phyloP scores from a whole-genome alignment of 2,797 vertebrate genomes.

The Mastacembelus armatus region DNA sequence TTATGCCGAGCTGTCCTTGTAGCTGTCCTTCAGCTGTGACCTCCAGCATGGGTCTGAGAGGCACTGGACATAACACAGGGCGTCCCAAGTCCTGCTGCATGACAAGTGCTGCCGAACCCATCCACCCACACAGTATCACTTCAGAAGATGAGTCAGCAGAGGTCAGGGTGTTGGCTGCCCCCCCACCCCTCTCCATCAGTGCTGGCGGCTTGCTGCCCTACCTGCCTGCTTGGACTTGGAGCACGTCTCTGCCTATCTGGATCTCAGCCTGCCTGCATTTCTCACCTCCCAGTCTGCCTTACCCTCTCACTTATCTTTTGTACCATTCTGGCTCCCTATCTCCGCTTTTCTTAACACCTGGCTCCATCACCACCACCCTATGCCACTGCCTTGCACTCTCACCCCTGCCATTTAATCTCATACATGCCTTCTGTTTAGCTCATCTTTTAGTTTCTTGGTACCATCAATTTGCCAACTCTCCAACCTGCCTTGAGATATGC shows the following conservation, averaged over 20 bases:
- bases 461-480: slow-evolving; percentile 4
- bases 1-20: slow-evolving; percentile 63
- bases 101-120: slow-evolving; percentile 39
- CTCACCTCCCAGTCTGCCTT: slow-evolving; percentile 48
- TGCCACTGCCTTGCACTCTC: slow-evolving; percentile 20
- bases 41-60: slow-evolving; percentile 48
- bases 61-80: slow-evolving; percentile 28
- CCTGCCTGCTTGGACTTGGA: slow-evolving; percentile 61
- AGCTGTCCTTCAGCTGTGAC: slow-evolving; percentile 67
- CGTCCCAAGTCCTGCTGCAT: slow-evolving; percentile 43
- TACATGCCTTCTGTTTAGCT: slow-evolving; percentile 25
- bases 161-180: slow-evolving; percentile 62
- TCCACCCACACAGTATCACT: slow-evolving; percentile 57
- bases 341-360: slow-evolving; percentile 39
- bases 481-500: not conserved
- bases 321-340: slow-evolving; percentile 57
- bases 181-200: slow-evolving; percentile 21
- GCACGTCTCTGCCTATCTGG: slow-evolving; percentile 53
- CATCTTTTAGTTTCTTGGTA: slow-evolving; percentile 10
- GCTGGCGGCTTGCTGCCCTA: slow-evolving; percentile 44
- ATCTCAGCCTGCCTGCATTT: slow-evolving; percentile 53
- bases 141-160: slow-evolving; percentile 75
- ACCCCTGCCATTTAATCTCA: slow-evolving; percentile 32
- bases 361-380: slow-evolving; percentile 11
- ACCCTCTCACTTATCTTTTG: slow-evolving; percentile 51